Evolutionary conservation across 2,113 vertebrate species (phyloP), one percentile per base, ranked within the genome.

Genomic region (Nanorana parkeri): DNA sequence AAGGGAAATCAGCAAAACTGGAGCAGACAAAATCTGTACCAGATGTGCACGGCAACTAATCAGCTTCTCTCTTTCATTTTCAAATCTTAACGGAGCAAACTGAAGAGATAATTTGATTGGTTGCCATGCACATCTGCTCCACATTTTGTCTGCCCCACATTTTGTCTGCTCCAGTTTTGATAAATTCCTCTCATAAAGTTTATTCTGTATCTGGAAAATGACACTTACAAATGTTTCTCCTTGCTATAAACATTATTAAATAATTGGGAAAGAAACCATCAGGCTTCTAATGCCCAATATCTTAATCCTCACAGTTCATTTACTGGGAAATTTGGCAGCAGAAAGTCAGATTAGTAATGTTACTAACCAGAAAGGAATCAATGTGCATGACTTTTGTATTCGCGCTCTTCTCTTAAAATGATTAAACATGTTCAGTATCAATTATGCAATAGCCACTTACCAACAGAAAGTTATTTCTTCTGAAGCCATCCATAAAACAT

Each of bases 381-480:
- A 65, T 82, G 60, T 80, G 71, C 54, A 60, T 5, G 51, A 66
- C 17, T 82, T 74, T 63, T 82, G 51, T 75, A 51, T 41, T 26
- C 13, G n/a, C 65, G 29, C 11, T 80, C 77, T 74, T 58, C 64
- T 56, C 58, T 74, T 56, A 67, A 74, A 82, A 67, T 67, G 47
- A 82, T 82, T 75, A 74, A 67, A 67, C 47, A 58, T 56, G 61
- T 58, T 82, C 47, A 56, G 17, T 47, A 66, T 81, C 79, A 81
- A 74, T 81, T 74, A 81, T 81, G 68, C 47, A 81, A 72, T 72
- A 74, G 20, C 26, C 79, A 81, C 79, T 81, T 73, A 73, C 79
- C 66, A 64, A 47, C 11, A 66, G 68, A 74, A 65, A 54, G 24
- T 64, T 74, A 55, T 81, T 75, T 54, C n/a, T 75, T 55, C 36